A percentile compares a stretch with the other conserved stretches of the same genome.
phyloP scores from a whole-genome alignment of 2,797 vertebrate genomes.

The Acanthurus leucopareius region DNA sequence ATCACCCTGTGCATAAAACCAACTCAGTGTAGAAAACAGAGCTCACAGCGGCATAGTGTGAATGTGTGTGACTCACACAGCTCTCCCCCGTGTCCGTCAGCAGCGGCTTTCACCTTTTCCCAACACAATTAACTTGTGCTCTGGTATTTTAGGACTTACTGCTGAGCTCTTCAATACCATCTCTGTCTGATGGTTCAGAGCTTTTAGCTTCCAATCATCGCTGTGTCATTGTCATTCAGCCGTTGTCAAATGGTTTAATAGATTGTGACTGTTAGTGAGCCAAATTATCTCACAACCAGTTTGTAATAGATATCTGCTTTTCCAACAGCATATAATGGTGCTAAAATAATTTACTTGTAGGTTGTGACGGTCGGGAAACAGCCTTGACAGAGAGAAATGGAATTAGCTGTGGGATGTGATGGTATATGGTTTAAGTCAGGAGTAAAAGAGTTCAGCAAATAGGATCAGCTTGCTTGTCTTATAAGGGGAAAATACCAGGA shows the following conservation, averaged over 20 bases:
- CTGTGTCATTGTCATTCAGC: background rate
- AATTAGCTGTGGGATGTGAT: conserved; percentile 16
- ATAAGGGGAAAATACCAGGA: conserved; percentile 7
- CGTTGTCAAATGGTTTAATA: conserved; percentile 15
- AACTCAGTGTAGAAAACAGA: background rate
- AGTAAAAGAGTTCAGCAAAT: conserved; percentile 19
- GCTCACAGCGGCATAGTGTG: background rate
- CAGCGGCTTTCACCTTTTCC: conserved; percentile 26
- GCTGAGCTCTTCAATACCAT: background rate
- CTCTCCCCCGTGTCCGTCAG: background rate
- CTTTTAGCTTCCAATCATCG: background rate
- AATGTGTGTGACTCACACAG: background rate
- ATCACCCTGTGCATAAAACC: background rate
- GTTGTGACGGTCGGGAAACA: conserved; percentile 3
- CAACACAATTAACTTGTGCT: background rate
- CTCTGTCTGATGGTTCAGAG: background rate
- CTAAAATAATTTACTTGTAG: background rate
- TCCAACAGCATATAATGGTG: background rate
- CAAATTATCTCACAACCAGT: background rate
- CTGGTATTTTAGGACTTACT: conserved; percentile 19
- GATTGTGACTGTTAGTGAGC: conserved; percentile 15
- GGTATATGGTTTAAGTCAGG: conserved; percentile 2
- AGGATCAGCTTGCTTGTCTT: conserved; percentile 24
- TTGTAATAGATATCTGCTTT: conserved; percentile 1
- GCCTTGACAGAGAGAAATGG: conserved; percentile 9